A percentile compares a stretch with the other conserved stretches of the same genome.
phyloP scores from a whole-genome alignment of 2,113 vertebrate genomes.

The Zeus faber region DNA sequence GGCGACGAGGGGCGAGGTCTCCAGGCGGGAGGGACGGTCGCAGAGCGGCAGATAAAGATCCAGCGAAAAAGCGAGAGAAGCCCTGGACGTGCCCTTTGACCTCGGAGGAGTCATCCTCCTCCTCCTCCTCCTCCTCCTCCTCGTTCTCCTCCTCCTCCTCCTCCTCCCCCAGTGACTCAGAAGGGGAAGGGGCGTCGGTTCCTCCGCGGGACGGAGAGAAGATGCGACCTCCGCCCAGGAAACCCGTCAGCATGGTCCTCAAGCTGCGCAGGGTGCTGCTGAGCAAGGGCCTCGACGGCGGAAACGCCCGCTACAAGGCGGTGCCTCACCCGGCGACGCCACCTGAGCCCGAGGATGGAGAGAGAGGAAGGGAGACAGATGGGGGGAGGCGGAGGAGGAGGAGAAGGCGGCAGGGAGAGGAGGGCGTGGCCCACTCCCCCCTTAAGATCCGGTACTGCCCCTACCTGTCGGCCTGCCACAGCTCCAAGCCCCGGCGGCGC shows the following conservation, averaged over 20 bases:
- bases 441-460: constrained; percentile 72
- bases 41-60: constrained; percentile 30
- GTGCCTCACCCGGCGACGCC: constrained; percentile 19
- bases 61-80: constrained; percentile 26
- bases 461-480: constrained; percentile 56
- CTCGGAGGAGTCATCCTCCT: constrained; percentile 49
- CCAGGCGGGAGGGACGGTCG: constrained; percentile 9
- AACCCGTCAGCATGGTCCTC: constrained; percentile 60
- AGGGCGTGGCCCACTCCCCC: constrained; percentile 38
- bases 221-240: constrained; percentile 30
- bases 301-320: constrained; percentile 50
- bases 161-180: constrained; percentile 34
- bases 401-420: constrained; percentile 16
- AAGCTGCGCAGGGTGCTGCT: constrained; percentile 66
- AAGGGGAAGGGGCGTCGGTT: constrained; percentile 25
- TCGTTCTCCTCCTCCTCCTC: no score
- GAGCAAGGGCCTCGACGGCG: constrained; percentile 25
- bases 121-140: no score
- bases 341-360: constrained; percentile 3
- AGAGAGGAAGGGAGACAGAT: constrained; percentile 13
- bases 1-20: no score
- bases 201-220: constrained; percentile 1
- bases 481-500: constrained; percentile 52
- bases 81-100: constrained; percentile 70
- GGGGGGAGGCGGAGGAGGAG: neutral